Base-by-base conservation (phyloP, 1,140 invertebrate species). In the Laodelphax striatellus region DNA sequence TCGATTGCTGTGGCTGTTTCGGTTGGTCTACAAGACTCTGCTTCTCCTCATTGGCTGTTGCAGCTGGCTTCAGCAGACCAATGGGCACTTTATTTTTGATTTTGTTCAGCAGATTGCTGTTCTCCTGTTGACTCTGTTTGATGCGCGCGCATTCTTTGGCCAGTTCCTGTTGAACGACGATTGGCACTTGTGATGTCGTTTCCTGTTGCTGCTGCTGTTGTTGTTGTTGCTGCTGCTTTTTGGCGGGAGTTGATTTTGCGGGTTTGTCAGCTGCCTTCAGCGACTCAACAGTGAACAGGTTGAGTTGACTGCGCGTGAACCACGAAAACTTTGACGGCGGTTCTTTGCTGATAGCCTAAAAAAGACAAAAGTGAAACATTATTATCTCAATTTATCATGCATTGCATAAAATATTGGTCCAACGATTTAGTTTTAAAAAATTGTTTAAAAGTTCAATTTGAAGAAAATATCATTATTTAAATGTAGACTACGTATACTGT, bases 271-370 rank as follows among this genome's bases (percentile, higher is more conserved):
- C 42, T 9, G 64, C 58, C 16, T 61, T 64, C 44, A 55, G 56
- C 13, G 60, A 46, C 4, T 63, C 34, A 52, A 63, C 53, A n/a
- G 59, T 64, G 54, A 64, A 67, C 1, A 88, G 70, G 73, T 88
- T 84, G 64, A 87, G 78, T 69, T 90, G 87, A 28, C 87, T 89
- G 66, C 81, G 80, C 0, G 86, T 88, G 72, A 86, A 83, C 73
- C 87, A 89, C 0, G 84, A 80, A 73, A 90, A 91, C 17, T 87
- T 86, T 41, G 81, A 84, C 0, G 86, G 88, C 69, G 88, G 34
- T 11, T 38, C 34, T 11, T 38, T 38, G 85, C 69, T 89, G 86
- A 70, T 89, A 66, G 68, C 67, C 55, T 61, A 62, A 65, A 62
- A 11, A 60, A 2, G 9, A 63, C 19, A 34, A 52, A 52, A 28